phyloP scores from a whole-genome alignment of 2,888 invertebrate species.

The Polietes domitor region DNA sequence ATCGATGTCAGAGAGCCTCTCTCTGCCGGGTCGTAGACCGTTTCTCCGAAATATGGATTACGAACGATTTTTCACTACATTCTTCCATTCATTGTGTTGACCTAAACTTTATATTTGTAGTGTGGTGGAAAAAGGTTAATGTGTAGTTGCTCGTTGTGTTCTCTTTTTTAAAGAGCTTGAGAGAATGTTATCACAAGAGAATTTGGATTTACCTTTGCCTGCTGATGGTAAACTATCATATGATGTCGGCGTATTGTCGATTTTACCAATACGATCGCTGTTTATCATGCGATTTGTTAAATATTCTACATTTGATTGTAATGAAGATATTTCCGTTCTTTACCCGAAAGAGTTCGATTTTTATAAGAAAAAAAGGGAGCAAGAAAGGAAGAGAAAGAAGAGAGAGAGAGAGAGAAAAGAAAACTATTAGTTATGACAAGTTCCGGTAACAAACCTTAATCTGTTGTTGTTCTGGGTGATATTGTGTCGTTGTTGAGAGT shows the following conservation, averaged over 20 bases:
- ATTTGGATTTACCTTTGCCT: conserved; percentile 76
- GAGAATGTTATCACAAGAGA: background rate
- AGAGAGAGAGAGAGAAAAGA: conserved; percentile 63
- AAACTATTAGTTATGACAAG: conserved; percentile 48
- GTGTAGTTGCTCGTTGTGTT: background rate
- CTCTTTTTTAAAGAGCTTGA: too few species aligned
- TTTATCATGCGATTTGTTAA: conserved; percentile 80
- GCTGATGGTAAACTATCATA: conserved; percentile 77
- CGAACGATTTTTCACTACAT: too few species aligned
- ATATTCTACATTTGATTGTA: conserved; percentile 81
- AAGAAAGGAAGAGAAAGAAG: conserved; percentile 53
- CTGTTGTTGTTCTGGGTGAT: conserved; percentile 31
- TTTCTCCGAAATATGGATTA: too few species aligned
- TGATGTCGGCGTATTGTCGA: conserved; percentile 76
- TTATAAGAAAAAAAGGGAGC: conserved; percentile 51
- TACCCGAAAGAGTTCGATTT: conserved; percentile 37
- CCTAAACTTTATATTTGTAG: too few species aligned
- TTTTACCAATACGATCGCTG: conserved; percentile 79
- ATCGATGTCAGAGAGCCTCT: too few species aligned
- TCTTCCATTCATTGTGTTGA: too few species aligned
- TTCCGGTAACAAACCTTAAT: conserved; percentile 59
- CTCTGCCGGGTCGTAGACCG: too few species aligned
- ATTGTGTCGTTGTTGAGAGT: conserved; percentile 34
- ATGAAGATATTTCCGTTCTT: conserved; percentile 81
- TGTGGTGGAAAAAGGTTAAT: too few species aligned